phyloP scores from a whole-genome alignment of 2,797 vertebrate species.

The Phataginus tricuspis region DNA sequence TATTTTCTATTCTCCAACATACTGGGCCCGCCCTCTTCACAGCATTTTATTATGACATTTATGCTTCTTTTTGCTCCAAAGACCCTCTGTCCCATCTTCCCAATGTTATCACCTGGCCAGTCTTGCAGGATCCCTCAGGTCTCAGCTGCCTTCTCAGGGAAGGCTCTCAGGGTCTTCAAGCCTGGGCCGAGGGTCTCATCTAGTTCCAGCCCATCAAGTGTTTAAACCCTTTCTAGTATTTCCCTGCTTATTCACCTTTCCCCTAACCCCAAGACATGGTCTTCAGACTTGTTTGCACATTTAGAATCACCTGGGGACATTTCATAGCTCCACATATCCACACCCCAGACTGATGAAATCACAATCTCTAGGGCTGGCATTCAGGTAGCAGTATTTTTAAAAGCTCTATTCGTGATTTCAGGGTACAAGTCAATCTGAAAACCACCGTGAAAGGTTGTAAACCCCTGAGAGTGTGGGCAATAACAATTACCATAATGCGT shows the following conservation, averaged over 20 bases:
- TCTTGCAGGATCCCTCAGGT: neutral
- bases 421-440: neutral
- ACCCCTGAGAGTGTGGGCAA: neutral
- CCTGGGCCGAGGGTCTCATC: neutral
- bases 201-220: fast-evolving
- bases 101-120: neutral
- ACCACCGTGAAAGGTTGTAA: neutral
- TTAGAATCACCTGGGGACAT: neutral
- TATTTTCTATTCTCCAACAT: neutral
- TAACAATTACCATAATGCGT: neutral
- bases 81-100: neutral
- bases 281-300: neutral
- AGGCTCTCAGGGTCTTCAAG: neutral
- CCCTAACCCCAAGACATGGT: neutral
- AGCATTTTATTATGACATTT: neutral
- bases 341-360: neutral
- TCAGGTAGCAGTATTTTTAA: neutral
- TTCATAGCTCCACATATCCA: neutral
- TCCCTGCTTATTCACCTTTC: neutral
- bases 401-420: neutral
- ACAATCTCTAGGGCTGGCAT: neutral
- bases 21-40: neutral
- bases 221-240: neutral
- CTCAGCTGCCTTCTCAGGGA: neutral
- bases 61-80: neutral